Conservation (phyloP, 2,797 vertebrate species). For the Spondyliosoma cantharus region DNA sequence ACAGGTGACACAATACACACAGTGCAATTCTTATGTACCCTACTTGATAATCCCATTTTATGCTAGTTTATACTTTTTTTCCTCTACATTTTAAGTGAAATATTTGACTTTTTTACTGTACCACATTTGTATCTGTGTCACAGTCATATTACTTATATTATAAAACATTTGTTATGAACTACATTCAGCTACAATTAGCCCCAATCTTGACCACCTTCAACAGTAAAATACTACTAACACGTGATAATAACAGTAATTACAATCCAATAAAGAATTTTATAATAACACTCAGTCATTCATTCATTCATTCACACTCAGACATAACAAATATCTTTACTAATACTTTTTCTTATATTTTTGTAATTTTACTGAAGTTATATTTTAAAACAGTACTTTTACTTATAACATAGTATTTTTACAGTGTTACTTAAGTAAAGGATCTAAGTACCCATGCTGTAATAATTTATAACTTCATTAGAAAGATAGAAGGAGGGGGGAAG, state of each 20-base stretch:
- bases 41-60: background rate
- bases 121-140: background rate
- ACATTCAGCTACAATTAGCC: too few species aligned
- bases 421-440: too few species aligned
- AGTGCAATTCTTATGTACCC: background rate
- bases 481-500: background rate
- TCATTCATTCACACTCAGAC: too few species aligned
- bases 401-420: background rate
- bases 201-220: background rate
- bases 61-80: background rate
- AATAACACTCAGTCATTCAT: background rate
- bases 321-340: background rate
- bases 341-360: background rate
- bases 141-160: too few species aligned
- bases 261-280: background rate
- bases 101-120: background rate
- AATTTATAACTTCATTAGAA: background rate
- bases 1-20: background rate
- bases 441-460: too few species aligned
- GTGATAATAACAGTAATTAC: background rate
- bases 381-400: background rate
- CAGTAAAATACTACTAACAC: background rate
- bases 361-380: background rate
- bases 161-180: background rate
- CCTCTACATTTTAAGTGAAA: background rate